phyloP scores from a whole-genome alignment of 1,140 invertebrate genomes.

The Drosophila sturtevanti region DNA sequence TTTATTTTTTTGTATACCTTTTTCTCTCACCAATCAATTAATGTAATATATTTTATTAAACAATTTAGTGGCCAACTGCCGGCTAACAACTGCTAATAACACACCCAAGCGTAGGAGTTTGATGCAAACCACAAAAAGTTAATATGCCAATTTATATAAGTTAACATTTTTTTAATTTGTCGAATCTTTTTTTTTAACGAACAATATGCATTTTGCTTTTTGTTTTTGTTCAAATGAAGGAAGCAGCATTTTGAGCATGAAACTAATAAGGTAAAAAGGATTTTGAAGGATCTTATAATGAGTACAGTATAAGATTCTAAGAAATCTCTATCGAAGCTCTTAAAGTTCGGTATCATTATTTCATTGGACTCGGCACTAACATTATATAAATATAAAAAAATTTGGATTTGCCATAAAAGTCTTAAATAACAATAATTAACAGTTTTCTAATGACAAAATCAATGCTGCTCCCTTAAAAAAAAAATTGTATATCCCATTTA shows the following conservation, averaged over 20 bases:
- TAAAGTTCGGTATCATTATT: not conserved
- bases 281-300: slow-evolving; percentile 6
- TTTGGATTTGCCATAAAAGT: too few relatives aligned
- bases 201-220: slow-evolving; percentile 45
- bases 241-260: slow-evolving; percentile 66
- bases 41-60: slow-evolving; percentile 44
- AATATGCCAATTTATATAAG: slow-evolving; percentile 71
- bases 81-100: slow-evolving; percentile 76
- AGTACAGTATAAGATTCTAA: not conserved
- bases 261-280: slow-evolving; percentile 1
- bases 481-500: not conserved
- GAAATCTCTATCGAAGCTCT: not conserved
- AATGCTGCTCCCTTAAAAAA: slow-evolving; percentile 70
- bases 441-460: slow-evolving; percentile 7
- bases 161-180: slow-evolving; percentile 8
- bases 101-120: slow-evolving; percentile 76
- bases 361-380: not conserved
- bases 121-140: slow-evolving; percentile 78
- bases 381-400: not conserved
- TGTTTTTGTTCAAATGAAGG: slow-evolving; percentile 45
- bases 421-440: not conserved
- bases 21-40: slow-evolving; percentile 56
- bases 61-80: slow-evolving; percentile 64
- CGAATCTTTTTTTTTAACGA: slow-evolving; percentile 13
- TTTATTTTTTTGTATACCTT: slow-evolving; percentile 45